Evolutionary conservation across 2,888 invertebrate genomes (phyloP), one percentile per base, ranked within the genome.

Genomic region (Platycheirus rosarum): DNA sequence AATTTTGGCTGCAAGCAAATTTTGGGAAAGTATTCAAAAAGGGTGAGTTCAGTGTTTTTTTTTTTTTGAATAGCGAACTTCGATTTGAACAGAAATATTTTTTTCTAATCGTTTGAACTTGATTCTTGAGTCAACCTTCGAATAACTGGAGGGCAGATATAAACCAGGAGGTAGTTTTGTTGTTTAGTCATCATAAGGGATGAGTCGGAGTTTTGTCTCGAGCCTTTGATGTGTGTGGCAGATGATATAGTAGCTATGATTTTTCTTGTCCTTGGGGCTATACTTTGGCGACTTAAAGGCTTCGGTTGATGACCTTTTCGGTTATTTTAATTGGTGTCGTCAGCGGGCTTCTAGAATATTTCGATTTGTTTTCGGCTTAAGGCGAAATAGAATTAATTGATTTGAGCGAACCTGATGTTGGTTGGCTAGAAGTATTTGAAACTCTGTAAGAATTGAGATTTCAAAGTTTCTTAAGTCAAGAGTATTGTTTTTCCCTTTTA

Each of bases 191-290:
- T 29, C 55, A 11, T 0, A 11, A n/a, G 62, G 42, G 29, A 18
- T 40, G 29, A 40, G 37, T 42, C 14, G 35, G n/a, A 16, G 46
- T 46, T 62, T 20, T 7, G 26, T 2, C n/a, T 32, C 29, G 32
- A 14, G 26, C 76, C 80, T 80, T 80, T 80, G 80, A 80, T 80
- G 80, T 80, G 53, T 70, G 76, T 80, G 80, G 74, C 80, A 76
- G 57, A 65, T 75, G 66, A 75, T 26, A 53, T 20, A 65, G 44
- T 49, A 68, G 60, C 53, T 42, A 49, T 40, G 42, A 68, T 53
- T 62, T 20, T 48, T 65, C 5, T n/a, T 9, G 11, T 40, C 62
- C 57, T 9, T 6, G 4, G 14, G 73, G 73, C 48, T 37, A 42
- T 66, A 26, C 60, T 71, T 78, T 66, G 53, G 74, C 69, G 74